A percentile compares a stretch with the other conserved stretches of the same genome.
phyloP scores from a whole-genome alignment of 2,797 vertebrate species.

The Leucoraja ocellata region DNA sequence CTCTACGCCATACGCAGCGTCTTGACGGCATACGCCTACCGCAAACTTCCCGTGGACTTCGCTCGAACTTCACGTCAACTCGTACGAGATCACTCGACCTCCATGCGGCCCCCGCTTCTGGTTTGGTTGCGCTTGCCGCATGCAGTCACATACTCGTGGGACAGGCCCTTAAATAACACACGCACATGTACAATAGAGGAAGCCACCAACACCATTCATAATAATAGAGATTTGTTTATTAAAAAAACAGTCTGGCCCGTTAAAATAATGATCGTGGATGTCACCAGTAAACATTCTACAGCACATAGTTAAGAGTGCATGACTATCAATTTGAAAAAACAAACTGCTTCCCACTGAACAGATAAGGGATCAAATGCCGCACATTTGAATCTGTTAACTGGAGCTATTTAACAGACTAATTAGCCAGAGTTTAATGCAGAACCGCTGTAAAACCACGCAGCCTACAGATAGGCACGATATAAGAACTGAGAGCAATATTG shows the following conservation, averaged over 20 bases:
- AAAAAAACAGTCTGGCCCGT: constrained; percentile 43
- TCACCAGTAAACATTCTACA: constrained; percentile 41
- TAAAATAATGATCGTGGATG: constrained; percentile 47
- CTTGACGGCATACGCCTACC: no score
- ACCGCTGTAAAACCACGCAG: background rate
- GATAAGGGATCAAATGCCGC: constrained; percentile 40
- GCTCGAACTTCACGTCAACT: no score
- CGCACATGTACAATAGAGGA: no score
- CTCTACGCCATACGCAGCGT: no score
- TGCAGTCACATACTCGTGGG: no score
- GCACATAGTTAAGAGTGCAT: constrained; percentile 38
- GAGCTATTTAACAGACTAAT: constrained; percentile 49
- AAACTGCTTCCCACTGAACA: constrained; percentile 43
- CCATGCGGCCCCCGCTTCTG: no score
- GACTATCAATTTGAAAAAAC: constrained; percentile 53
- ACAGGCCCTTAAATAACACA: no score
- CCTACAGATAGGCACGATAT: background rate
- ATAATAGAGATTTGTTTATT: background rate
- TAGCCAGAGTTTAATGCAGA: constrained; percentile 32
- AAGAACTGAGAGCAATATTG: background rate
- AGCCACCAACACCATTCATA: constrained; percentile 41
- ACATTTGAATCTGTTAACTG: constrained; percentile 47
- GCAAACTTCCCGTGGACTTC: no score
- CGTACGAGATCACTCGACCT: no score
- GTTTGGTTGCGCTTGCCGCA: no score